These are phyloP conservation scores for Xenus cinereus DNA, from an alignment of 2,113 vertebrate genomes.

Conservation along the genomic window DNA sequence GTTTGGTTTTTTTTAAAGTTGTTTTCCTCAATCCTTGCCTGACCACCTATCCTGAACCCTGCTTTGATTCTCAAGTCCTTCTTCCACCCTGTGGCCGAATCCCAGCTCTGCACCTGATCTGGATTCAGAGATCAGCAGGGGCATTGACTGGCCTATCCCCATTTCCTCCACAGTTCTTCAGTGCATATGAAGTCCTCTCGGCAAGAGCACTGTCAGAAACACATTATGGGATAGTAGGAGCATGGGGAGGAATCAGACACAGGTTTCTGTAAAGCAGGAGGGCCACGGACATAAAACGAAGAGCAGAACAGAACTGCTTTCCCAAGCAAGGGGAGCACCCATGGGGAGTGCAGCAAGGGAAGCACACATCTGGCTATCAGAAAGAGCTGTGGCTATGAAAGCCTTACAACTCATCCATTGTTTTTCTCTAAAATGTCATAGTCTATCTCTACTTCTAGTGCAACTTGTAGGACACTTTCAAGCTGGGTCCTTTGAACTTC, in stretches of 20 bases:
- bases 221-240: rapidly evolving
- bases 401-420: neutral
- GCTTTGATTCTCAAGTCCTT: neutral
- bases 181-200: neutral
- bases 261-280: neutral
- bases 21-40: neutral
- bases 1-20: neutral
- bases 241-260: neutral
- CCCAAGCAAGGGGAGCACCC: neutral
- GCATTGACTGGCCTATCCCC: neutral
- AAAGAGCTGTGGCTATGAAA: neutral
- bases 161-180: neutral
- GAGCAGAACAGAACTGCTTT: neutral
- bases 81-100: neutral
- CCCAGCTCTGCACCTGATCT: neutral
- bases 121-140: neutral
- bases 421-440: neutral
- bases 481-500: neutral
- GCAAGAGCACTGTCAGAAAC: neutral
- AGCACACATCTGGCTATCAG: neutral
- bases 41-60: neutral
- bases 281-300: neutral
- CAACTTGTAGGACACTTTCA: neutral
- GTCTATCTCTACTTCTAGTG: neutral
- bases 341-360: neutral